Evolutionary conservation across 2,797 vertebrate genomes (phyloP).

Genomic region (Capromys pilorides): DNA sequence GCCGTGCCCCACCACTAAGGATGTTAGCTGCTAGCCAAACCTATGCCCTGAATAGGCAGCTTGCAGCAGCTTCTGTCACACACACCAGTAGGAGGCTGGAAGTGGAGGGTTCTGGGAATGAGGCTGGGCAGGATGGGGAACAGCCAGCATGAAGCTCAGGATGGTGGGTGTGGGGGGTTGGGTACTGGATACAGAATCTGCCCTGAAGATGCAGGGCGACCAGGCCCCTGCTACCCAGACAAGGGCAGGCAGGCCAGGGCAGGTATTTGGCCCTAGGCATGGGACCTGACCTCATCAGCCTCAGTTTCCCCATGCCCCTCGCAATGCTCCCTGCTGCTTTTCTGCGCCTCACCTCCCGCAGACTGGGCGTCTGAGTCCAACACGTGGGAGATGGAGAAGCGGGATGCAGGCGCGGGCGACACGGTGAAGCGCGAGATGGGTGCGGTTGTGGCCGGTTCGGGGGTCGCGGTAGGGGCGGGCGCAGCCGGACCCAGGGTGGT

Average conservation of each 20-base stretch:
- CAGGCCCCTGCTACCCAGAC: background rate
- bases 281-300: background rate
- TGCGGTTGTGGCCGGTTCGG: constrained; percentile 84
- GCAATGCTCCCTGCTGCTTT: background rate
- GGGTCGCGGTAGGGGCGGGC: constrained; percentile 65
- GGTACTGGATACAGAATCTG: background rate
- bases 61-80: rapidly evolving
- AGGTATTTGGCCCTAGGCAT: background rate
- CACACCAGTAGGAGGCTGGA: background rate
- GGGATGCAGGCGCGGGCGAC: constrained; percentile 91
- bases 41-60: background rate
- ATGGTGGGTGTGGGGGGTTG: background rate
- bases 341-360: constrained; percentile 88
- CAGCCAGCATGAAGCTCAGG: too few relatives aligned
- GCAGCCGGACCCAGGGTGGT: constrained; percentile 71
- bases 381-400: constrained; percentile 98
- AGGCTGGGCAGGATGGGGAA: background rate
- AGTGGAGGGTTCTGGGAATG: background rate
- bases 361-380: constrained; percentile 92
- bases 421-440: constrained; percentile 94
- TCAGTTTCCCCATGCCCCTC: background rate
- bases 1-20: background rate
- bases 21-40: background rate
- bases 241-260: background rate
- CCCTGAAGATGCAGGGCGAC: background rate